A percentile compares a stretch with the other conserved stretches of the same genome.
Evolutionary conservation across 2,888 invertebrate species (phyloP).

Genomic region (Macrosiphum euphorbiae): DNA sequence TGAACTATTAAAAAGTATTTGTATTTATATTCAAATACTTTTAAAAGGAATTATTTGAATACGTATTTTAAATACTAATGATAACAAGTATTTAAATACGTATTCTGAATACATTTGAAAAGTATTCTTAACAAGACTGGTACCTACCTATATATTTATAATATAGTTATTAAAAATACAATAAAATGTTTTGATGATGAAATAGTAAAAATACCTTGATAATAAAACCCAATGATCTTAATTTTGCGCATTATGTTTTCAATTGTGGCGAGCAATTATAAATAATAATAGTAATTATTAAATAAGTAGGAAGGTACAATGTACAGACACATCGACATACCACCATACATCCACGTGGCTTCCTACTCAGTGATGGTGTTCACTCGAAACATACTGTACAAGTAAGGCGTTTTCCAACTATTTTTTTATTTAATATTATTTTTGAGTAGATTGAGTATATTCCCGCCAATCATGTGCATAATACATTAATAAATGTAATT

Average conservation of each 20-base stretch:
- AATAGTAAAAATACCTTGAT: background rate
- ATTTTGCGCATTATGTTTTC: background rate
- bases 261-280: background rate
- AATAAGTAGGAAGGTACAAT: too few relatives aligned
- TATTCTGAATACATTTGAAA: too few relatives aligned
- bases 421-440: background rate
- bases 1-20: too few relatives aligned
- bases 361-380: background rate
- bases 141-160: too few relatives aligned
- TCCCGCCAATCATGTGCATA: background rate
- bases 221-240: background rate
- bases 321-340: background rate
- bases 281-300: background rate
- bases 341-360: too few relatives aligned
- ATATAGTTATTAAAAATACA: background rate
- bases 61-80: too few relatives aligned
- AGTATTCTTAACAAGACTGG: too few relatives aligned
- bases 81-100: too few relatives aligned
- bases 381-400: background rate
- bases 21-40: too few relatives aligned
- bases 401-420: background rate
- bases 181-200: background rate
- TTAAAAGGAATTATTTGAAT: too few relatives aligned
- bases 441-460: background rate
- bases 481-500: background rate